Evolutionary conservation across 2,888 invertebrate genomes (phyloP).

Genomic region (Leucozona laternaria): DNA sequence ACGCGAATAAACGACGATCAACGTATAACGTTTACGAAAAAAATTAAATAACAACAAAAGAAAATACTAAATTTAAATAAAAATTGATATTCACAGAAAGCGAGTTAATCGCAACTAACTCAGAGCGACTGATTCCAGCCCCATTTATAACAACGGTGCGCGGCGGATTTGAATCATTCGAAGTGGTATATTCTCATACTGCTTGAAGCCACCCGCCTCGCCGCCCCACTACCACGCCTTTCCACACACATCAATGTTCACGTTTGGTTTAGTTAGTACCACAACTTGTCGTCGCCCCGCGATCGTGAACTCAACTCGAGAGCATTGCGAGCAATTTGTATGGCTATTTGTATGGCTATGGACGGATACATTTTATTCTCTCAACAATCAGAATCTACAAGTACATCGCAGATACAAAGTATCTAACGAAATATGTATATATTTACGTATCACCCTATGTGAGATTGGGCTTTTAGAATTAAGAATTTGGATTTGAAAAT

Average conservation of each 20-base stretch:
- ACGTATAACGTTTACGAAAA: conserved; percentile 13
- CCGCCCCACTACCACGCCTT: background rate
- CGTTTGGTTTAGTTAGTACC: conserved; percentile 34
- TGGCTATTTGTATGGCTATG: conserved; percentile 9
- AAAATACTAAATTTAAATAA: conserved; percentile 31
- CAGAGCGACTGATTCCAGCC: conserved; percentile 80
- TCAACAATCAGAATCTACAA: conserved; percentile 5
- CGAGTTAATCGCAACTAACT: conserved; percentile 82
- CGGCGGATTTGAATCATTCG: conserved; percentile 54
- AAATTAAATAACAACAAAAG: background rate
- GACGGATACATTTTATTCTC: conserved; percentile 17
- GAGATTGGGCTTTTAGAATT: background rate
- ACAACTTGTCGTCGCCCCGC: conserved; percentile 35
- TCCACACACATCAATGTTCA: conserved; percentile 46
- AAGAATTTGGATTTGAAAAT: conserved; percentile 23
- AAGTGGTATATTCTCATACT: conserved; percentile 64
- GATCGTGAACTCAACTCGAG: conserved; percentile 5
- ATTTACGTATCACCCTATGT: background rate
- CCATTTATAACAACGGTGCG: conserved; percentile 81
- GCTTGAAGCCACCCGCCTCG: conserved; percentile 17
- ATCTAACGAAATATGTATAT: background rate
- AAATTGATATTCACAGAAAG: conserved; percentile 62
- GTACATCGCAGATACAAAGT: conserved; percentile 12
- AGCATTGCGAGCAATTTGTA: background rate
- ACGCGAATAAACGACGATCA: conserved; percentile 25